These are phyloP conservation scores for Probosciger aterrimus DNA, from an alignment of 2,113 vertebrate genomes.

Conservation along the genomic window DNA sequence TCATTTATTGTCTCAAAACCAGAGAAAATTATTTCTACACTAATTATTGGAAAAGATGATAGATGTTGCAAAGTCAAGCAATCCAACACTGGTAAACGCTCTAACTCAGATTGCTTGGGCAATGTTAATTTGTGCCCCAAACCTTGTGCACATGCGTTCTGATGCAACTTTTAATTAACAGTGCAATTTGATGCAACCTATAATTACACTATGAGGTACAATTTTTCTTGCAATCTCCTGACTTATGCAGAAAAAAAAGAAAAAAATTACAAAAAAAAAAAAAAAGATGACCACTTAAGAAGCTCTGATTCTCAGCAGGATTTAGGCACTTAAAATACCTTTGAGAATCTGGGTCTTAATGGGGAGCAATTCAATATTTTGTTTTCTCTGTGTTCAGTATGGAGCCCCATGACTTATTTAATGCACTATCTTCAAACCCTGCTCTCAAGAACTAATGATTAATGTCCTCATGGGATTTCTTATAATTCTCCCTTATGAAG, in stretches of 20 bases:
- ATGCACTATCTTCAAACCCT: not conserved
- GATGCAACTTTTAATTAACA: not conserved
- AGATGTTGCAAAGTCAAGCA: not conserved
- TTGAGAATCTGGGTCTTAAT: not conserved
- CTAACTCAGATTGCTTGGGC: not conserved
- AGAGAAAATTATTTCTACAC: not conserved
- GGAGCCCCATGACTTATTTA: not conserved
- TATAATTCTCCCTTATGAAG: not conserved
- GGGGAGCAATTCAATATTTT: not conserved
- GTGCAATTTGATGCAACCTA: not conserved
- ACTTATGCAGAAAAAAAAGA: not conserved
- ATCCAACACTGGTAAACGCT: not conserved
- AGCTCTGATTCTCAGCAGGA: not conserved
- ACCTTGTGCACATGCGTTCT: not conserved
- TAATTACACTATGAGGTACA: not conserved
- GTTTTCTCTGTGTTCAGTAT: not conserved
- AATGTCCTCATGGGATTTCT: not conserved
- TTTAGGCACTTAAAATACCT: slow-evolving; percentile 3
- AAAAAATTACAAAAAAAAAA: too few species aligned
- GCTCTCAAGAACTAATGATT: not conserved
- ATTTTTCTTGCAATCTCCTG: not conserved
- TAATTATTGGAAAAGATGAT: not conserved
- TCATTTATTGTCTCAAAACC: not conserved
- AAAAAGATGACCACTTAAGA: not conserved
- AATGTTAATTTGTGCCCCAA: not conserved